Conservation (phyloP, 2,113 vertebrate species). For the Tenebrosternarchus preto region DNA sequence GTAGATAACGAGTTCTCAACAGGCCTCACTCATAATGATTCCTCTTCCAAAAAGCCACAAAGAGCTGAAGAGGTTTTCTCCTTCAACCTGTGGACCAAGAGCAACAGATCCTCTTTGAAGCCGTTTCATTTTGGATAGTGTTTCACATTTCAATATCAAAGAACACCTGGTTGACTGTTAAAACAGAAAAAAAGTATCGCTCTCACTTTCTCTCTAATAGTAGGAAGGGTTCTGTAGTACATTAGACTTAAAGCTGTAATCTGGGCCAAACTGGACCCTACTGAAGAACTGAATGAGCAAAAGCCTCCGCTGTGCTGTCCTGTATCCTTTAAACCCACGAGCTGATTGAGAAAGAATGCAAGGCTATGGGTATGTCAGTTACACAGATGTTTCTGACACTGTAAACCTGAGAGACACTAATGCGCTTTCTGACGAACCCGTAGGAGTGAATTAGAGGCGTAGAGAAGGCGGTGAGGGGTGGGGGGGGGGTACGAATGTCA, state of each 20-base stretch:
- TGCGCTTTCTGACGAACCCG: slow-evolving; percentile 27
- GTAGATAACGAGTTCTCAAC: background rate
- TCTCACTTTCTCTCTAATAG: slow-evolving; percentile 48
- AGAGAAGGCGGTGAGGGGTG: background rate
- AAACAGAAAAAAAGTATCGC: slow-evolving; percentile 35
- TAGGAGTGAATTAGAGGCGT: background rate
- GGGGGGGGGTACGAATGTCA: background rate
- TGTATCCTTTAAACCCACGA: slow-evolving; percentile 30
- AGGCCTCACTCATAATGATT: background rate
- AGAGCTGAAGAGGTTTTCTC: background rate
- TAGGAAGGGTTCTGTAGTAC: slow-evolving; percentile 43
- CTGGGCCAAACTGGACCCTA: slow-evolving; percentile 52
- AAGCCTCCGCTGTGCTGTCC: background rate
- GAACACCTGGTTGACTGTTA: slow-evolving; percentile 38
- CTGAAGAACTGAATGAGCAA: background rate
- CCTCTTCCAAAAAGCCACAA: background rate
- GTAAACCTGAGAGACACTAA: background rate
- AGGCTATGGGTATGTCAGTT: too few species aligned
- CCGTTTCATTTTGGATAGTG: slow-evolving; percentile 35
- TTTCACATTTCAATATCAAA: slow-evolving; percentile 51
- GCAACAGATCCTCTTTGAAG: slow-evolving; percentile 43
- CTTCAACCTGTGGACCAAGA: background rate
- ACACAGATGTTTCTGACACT: too few species aligned
- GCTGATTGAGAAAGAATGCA: too few species aligned
- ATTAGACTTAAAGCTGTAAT: slow-evolving; percentile 51